Conservation (phyloP, 1,140 invertebrate genomes). For the Bombus soroeensis region DNA sequence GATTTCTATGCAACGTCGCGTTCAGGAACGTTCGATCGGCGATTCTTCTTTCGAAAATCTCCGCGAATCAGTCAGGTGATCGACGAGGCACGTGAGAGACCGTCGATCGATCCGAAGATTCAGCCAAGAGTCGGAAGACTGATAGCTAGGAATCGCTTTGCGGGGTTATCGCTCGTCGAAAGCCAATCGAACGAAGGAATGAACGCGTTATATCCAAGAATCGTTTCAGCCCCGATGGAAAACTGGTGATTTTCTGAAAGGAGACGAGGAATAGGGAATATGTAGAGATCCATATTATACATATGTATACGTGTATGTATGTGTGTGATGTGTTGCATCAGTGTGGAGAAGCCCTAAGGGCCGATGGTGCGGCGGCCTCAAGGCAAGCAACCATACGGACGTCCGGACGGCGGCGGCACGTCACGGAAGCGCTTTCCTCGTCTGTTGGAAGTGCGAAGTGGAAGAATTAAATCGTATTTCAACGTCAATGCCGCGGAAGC, state of each 20-base stretch:
- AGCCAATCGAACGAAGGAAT: constrained; percentile 41
- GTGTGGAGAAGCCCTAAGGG: constrained; percentile 26
- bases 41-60: constrained; percentile 54
- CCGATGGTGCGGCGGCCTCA: background rate
- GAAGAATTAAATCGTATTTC: constrained; percentile 80
- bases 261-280: background rate
- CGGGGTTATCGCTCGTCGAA: constrained; percentile 56
- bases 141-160: constrained; percentile 59
- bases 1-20: constrained; percentile 24
- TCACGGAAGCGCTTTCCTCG: constrained; percentile 63
- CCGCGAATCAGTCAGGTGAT: constrained; percentile 50
- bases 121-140: constrained; percentile 42
- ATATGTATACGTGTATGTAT: background rate
- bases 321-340: background rate
- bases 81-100: constrained; percentile 40
- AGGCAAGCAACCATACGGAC: constrained; percentile 39
- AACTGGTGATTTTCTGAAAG: constrained; percentile 29
- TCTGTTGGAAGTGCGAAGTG: constrained; percentile 71
- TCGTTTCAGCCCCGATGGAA: constrained; percentile 39
- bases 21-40: background rate
- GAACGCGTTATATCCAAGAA: constrained; percentile 55
- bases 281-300: background rate
- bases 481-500: constrained; percentile 74
- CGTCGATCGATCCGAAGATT: constrained; percentile 53
- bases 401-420: constrained; percentile 36